Evolutionary conservation across 2,113 vertebrate genomes (phyloP).

Genomic region (Platichthys flesus): DNA sequence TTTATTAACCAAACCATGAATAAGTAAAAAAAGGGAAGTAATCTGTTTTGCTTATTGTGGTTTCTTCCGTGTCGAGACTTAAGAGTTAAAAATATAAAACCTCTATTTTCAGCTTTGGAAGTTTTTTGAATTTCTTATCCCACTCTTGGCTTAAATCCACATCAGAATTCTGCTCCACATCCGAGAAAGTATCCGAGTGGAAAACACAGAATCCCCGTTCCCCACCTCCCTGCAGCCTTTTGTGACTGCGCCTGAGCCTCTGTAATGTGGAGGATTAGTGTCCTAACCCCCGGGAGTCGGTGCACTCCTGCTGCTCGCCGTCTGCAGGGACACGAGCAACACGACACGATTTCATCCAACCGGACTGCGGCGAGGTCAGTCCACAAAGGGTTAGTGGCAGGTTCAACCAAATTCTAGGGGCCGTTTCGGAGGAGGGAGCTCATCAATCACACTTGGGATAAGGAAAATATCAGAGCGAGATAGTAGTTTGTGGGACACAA

Average conservation of each 20-base stretch:
- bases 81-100: background rate
- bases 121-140: conserved; percentile 16
- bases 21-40: background rate
- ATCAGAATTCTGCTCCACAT: conserved; percentile 25
- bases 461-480: conserved; percentile 5
- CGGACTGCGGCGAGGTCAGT: conserved; percentile 2
- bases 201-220: conserved; percentile 19
- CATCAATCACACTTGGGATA: conserved; percentile 38
- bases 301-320: background rate
- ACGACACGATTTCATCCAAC: conserved; percentile 31
- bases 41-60: conserved; percentile 17
- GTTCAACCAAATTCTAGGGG: conserved; percentile 6
- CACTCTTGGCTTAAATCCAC: conserved; percentile 10
- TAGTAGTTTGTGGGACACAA: no score
- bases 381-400: conserved; percentile 16
- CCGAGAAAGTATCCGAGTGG: background rate
- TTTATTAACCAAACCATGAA: background rate
- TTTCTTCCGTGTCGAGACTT: background rate
- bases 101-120: background rate
- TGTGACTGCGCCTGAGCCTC: conserved; percentile 27
- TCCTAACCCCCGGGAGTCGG: conserved; percentile 21
- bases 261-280: conserved; percentile 47
- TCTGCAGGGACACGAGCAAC: conserved; percentile 39
- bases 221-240: conserved; percentile 8
- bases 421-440: conserved; percentile 10